Percentiles rank a stretch among this genome's conserved stretches.
Evolutionary conservation across 2,888 invertebrate genomes (phyloP).

Genomic region (Tipula vernalis): DNA sequence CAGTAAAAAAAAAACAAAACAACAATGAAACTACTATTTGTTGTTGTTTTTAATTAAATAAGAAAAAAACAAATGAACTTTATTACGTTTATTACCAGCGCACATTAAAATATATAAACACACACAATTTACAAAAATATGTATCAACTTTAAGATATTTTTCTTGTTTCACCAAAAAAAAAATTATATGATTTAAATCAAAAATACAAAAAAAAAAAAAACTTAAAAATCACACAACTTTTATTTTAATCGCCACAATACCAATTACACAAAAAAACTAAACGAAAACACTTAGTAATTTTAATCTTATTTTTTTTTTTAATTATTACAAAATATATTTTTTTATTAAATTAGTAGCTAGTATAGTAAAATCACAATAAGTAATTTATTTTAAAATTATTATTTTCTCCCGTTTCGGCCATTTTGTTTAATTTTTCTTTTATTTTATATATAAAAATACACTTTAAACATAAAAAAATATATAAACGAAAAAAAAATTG

Average conservation of each 20-base stretch:
- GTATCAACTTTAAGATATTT: background rate
- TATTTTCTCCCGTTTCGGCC: slow-evolving; percentile 7
- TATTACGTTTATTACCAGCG: background rate
- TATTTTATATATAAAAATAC: background rate
- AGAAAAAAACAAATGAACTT: background rate
- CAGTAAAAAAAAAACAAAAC: background rate
- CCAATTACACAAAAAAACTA: background rate
- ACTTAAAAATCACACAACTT: background rate
- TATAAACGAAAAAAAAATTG: background rate
- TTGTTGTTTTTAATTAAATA: background rate
- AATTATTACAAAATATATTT: background rate
- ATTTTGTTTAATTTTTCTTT: background rate
- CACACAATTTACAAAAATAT: background rate
- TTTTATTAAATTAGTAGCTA: background rate
- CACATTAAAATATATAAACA: background rate
- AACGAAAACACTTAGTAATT: background rate
- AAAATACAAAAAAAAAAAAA: background rate
- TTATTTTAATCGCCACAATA: background rate
- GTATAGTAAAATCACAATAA: slow-evolving; percentile 6
- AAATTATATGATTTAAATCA: background rate
- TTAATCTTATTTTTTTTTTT: background rate
- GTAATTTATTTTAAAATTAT: background rate
- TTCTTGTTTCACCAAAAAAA: background rate
- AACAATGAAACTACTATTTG: background rate
- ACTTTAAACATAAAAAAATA: background rate